Evolutionary conservation across 2,113 vertebrate genomes (phyloP), one percentile per base, ranked within the genome.

Genomic region (Riparia riparia): DNA sequence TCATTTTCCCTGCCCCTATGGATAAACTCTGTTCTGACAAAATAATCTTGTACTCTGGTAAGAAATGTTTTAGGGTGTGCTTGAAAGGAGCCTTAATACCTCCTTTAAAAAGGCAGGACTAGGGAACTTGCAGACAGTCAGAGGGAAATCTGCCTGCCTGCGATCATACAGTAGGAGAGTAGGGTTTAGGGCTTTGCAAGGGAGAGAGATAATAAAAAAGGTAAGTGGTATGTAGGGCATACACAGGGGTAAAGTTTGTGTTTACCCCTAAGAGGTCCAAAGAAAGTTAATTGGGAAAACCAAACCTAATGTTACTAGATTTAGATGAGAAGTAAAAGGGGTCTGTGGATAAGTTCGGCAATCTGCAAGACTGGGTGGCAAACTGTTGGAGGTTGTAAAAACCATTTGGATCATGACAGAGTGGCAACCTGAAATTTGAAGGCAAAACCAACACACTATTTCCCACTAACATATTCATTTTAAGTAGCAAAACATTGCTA

Each of bases 401-500:
- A 81, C 14, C 41, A n/a, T 34, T 47, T 85, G 63, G 49, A n/a
- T 68, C 6, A 1, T 3, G 4, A n/a, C 19, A 32, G 79, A 88
- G 41, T 17, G 37, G 81, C 53, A 82, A 22, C 78, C 93, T 94
- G 90, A 95, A 93, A 56, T 56, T 34, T 9, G 5, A 95, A 79
- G 76, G 68, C 68, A 88, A 78, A 93, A 74, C 51, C 82, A 86
- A 74, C 56, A 37, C 51, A 5, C 17, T 50, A 5, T 72, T 96
- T 94, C 45, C 82, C 82, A 57, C 49, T 58, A 60, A 44, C 6
- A 0, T 22, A 15, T 88, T 90, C 82, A 45, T 34, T 74, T 89
- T 93, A 60, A 84, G 83, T 64, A 79, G 70, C 53, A 84, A 89
- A 97, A 92, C 56, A 70, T 31, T 60, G 76, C 85, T 85, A 95